Base-by-base conservation (phyloP, 2,888 invertebrate species). In the Drosophila quinaria region DNA sequence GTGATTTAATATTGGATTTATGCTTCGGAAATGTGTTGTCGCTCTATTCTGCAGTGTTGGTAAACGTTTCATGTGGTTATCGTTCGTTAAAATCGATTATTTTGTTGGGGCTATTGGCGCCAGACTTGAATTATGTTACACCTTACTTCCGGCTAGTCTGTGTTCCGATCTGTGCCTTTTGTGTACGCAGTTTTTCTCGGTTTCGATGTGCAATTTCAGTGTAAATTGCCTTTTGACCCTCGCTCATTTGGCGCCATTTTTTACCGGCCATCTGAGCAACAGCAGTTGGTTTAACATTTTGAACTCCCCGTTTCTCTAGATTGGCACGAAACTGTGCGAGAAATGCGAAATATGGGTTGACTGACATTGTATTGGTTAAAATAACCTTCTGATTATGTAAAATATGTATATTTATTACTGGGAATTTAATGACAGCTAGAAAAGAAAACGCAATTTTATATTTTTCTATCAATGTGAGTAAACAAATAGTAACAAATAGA, bases 181-280 rank as follows among this genome's bases (percentile, higher is more conserved):
- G 29, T 1, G 29, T 15, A 4, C 8, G 31, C 3, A 11, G 25
- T 25, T 25, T 52, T 81, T 76, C 0, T 11, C 65, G 17, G 25
- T 44, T 22, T 5, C 3, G 13, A 13, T 22, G 1, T 2, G 81
- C 72, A 2, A 49, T 59, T 25, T 60, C 15, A 6, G 11, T 15
- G 22, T 76, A 81, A 6, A 56, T 33, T 1, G 47, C 41, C 39
- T 82, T 81, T 39, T 85, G 73, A 4, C 6, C 15, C 6, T 13
- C 3, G 9, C n/a, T 65, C 81, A 81, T 81, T 41, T 59, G 25
- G 0, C 76, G 62, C 86, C 76, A 81, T 22, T 65, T 85, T 11
- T 55, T 60, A 11, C 73, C 70, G 22, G 76, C 76, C 35, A 68
- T 22, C 41, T 55, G 72, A 11, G 35, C 51, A 3, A 76, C 15